Conservation (phyloP, 1,140 invertebrate species). For the Dinoponera quadriceps region DNA sequence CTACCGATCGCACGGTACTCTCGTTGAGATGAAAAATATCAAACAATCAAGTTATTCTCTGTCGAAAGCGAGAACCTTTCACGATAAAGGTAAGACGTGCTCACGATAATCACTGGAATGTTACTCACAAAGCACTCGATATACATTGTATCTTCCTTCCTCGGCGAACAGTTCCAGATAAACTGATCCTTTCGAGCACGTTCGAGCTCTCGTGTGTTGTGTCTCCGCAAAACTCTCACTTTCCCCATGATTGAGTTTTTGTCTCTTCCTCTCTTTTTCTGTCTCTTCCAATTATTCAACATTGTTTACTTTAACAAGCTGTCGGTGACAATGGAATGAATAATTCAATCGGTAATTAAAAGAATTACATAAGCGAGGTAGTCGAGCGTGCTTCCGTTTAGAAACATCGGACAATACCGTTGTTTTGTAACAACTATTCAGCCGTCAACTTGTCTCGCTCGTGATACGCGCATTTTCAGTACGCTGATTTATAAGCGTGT, state of each 20-base stretch:
- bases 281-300: neutral
- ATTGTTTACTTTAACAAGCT: neutral
- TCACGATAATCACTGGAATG: neutral
- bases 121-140: conserved; percentile 36
- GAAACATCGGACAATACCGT: conserved; percentile 24
- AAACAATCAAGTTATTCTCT: neutral
- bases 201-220: conserved; percentile 15
- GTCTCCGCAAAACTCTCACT: conserved; percentile 36
- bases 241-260: conserved; percentile 28
- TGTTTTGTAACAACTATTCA: conserved; percentile 23
- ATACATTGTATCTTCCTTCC: conserved; percentile 29
- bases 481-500: conserved; percentile 21
- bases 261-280: neutral
- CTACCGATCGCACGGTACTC: neutral
- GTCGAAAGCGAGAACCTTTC: neutral
- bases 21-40: neutral
- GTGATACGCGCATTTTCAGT: conserved; percentile 6
- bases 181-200: conserved; percentile 25
- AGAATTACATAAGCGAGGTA: conserved; percentile 27
- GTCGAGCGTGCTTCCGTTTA: conserved; percentile 32
- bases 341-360: conserved; percentile 40
- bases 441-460: conserved; percentile 22
- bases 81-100: neutral
- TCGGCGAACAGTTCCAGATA: conserved; percentile 1
- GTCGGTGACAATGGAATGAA: conserved; percentile 1